Evolutionary conservation across 2,797 vertebrate species (phyloP), one percentile per base, ranked within the genome.

Genomic region (Malurus leucopterus): DNA sequence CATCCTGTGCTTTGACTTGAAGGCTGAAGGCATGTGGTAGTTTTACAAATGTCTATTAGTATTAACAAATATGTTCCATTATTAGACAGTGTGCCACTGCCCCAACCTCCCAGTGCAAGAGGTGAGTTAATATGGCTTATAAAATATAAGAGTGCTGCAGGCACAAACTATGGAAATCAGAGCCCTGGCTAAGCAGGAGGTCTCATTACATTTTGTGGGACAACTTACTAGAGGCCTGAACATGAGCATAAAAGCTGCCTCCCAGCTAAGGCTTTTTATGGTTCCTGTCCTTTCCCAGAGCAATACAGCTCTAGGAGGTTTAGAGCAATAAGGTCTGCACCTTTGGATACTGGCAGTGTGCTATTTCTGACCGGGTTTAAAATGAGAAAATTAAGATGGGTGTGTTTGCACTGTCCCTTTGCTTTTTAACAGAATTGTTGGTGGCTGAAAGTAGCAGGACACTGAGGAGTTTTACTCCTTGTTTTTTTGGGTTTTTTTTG

Each of bases 21-120:
- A 95, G 86, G 80, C 90, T 51, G 64, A 90, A 91, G 74, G 89
- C 86, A 77, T 93, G 81, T 86, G 80, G 91, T 93, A 67, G 89
- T 93, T 95, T 92, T 92, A 93, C 80, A 93, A 92, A 95, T 80
- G 91, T 90, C 93, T 86, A 59, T 93, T 86, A 93, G 74, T 55
- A 93, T 92, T 96, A 96, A 93, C 83, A 94, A 93, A 92, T 91
- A 94, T 71, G 88, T 96, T 96, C 94, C 95, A 93, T 96, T 96
- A 92, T 88, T 93, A 93, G 74, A 89, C 88, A 84, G 84, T 6
- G 30, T 86, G 91, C 93, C 95, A 82, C 85, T 91, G 92, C 77
- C 91, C 74, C 80, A 92, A 6, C 71, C 86, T 94, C 75, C 87
- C 79, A 15, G 83, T 76, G 80, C 88, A 94, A 92, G 93, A 91